These are phyloP conservation scores for Acleris emargana DNA, from an alignment of 2,888 invertebrate genomes.

Conservation along the genomic window DNA sequence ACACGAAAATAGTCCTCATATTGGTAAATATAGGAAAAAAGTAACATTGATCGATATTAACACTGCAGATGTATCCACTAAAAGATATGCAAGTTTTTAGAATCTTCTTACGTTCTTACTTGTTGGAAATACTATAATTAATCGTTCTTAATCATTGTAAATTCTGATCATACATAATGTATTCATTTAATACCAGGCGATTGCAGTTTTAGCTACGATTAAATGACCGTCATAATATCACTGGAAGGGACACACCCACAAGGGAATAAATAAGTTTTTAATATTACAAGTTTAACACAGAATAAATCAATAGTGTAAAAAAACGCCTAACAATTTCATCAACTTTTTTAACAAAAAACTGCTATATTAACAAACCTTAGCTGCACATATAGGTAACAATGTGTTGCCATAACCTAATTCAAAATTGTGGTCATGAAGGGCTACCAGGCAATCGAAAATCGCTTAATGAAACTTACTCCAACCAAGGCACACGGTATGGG, in stretches of 20 bases:
- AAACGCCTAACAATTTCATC: too few relatives aligned
- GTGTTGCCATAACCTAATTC: conserved; percentile 1
- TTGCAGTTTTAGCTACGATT: not conserved
- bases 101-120: not conserved
- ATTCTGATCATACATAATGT: not conserved
- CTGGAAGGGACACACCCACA: too few relatives aligned
- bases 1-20: too few relatives aligned
- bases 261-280: too few relatives aligned
- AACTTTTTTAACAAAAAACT: conserved; percentile 5
- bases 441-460: conserved; percentile 4
- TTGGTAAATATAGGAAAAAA: too few relatives aligned
- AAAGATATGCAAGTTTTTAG: not conserved
- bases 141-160: too few relatives aligned
- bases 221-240: not conserved
- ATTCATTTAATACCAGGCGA: not conserved
- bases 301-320: conserved; percentile 6
- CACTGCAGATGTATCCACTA: too few relatives aligned
- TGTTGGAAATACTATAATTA: too few relatives aligned
- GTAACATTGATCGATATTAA: too few relatives aligned
- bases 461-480: not conserved
- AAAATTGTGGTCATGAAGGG: not conserved
- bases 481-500: not conserved
- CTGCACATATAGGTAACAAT: not conserved
- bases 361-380: conserved; percentile 9
- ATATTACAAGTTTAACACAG: too few relatives aligned